Evolutionary conservation across 2,113 vertebrate genomes (phyloP).

Genomic region (Dissostichus mawsoni): DNA sequence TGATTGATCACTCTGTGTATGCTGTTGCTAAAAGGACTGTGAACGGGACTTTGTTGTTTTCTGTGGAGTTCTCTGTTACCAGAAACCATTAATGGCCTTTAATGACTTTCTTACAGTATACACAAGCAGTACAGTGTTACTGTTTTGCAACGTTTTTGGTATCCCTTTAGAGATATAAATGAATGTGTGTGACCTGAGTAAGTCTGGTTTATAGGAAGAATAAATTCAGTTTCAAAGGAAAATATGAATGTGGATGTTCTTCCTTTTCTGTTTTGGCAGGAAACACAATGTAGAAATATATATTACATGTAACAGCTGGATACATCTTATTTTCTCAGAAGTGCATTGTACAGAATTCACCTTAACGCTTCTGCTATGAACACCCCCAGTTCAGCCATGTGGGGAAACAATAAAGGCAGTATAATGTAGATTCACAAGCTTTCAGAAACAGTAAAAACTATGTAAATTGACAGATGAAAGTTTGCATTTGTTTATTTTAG

Average conservation of each 20-base stretch:
- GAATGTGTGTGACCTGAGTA: not conserved
- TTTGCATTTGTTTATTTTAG: not conserved
- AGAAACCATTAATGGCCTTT: not conserved
- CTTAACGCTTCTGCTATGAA: not conserved
- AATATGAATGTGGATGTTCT: not conserved
- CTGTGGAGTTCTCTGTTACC: not conserved
- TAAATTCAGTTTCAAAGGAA: not conserved
- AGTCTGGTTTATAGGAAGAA: not conserved
- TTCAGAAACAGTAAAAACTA: not conserved
- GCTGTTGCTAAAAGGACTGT: too few relatives aligned
- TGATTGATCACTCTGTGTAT: not conserved
- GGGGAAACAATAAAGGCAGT: not conserved
- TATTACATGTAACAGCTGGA: not conserved
- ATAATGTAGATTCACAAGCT: not conserved
- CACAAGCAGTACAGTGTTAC: too few relatives aligned
- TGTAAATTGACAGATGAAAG: not conserved
- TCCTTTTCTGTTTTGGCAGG: not conserved
- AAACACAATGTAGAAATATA: not conserved
- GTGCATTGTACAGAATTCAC: not conserved
- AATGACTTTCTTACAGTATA: not conserved
- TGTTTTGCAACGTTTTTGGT: too few relatives aligned
- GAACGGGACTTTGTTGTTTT: not conserved
- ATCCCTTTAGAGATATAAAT: not conserved
- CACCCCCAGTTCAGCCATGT: not conserved
- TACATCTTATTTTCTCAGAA: not conserved